Base-by-base conservation (phyloP, 2,888 invertebrate species). In the Trisateles emortualis region DNA sequence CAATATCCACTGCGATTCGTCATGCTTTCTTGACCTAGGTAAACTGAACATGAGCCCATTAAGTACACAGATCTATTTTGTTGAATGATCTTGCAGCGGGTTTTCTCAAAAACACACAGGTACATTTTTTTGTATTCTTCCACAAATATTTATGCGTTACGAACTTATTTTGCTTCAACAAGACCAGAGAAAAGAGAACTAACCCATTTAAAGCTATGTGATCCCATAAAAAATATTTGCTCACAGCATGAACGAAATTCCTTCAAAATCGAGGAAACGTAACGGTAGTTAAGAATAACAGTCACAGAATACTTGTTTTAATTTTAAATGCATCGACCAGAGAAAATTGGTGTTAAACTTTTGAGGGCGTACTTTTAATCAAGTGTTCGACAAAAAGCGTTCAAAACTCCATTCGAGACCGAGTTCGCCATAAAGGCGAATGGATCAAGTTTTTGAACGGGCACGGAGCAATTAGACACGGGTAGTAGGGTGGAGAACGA, bases 381-480 rank as follows among this genome's bases (percentile, higher is more conserved):
- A 65, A 64, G 42, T 62, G 50, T 67, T 57, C 26, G 16, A 65
- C 56, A 70, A 74, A 76, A 75, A 75, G 63, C 59, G 67, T 65
- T 72, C 55, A 55, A 67, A 72, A 68, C 64, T 68, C 62, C 57
- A 59, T 70, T 64, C 60, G 61, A 64, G 49, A 59, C 48, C 43
- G 59, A 63, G 64, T 64, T 70, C 43, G 67, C 70, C 50, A 72
- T 66, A 76, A 76, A 76, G 54, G 71, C 70, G 70, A 66, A 76
- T 73, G 81, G 74, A 79, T 78, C 81, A 77, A 83, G 82, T 84
- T 85, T 84, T 85, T 79, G 72, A 78, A 83, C 79, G 65, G 67
- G 70, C 74, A 71, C 68, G 68, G 63, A 74, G 78, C 81, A 84
- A 87, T 86, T 85, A 81, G 78, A 78, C 66, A 75, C 80, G 78